Conservation (phyloP, 2,797 vertebrate genomes). For the Sphenodon punctatus region DNA sequence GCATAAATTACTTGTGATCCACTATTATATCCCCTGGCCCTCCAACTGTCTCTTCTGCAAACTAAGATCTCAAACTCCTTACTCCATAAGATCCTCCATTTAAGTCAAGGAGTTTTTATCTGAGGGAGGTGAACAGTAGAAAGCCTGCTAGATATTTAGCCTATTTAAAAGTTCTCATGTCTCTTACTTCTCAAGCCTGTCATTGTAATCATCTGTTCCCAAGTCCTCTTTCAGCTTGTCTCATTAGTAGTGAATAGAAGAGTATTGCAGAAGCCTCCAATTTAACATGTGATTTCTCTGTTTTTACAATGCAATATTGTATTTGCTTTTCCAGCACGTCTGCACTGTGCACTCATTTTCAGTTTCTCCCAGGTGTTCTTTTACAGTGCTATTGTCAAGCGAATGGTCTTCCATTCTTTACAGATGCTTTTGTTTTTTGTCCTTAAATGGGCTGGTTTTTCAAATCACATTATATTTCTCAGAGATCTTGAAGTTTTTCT, state of each 20-base stretch:
- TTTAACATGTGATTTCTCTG: neutral
- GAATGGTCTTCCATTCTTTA: neutral
- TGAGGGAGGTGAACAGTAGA: neutral
- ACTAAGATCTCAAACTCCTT: neutral
- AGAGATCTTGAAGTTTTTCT: neutral
- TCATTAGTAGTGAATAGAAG: conserved; percentile 37
- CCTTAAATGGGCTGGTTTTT: neutral
- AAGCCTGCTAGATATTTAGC: conserved; percentile 1
- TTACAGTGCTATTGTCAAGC: neutral
- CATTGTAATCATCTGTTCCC: conserved; percentile 28
- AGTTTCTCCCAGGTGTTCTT: neutral
- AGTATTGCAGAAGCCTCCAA: neutral
- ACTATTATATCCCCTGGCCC: neutral
- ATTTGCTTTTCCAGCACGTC: neutral
- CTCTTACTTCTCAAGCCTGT: conserved; percentile 47
- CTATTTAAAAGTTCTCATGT: conserved; percentile 23
- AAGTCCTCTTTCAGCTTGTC: conserved; percentile 14
- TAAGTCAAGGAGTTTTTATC: conserved; percentile 14
- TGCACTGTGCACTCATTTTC: neutral
- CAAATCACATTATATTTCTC: neutral
- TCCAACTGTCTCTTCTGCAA: neutral
- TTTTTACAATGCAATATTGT: neutral
- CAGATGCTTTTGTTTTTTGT: neutral
- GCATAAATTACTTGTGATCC: neutral
- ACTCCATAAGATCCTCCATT: neutral